These are phyloP conservation scores for Oryctolagus cuniculus DNA, from an alignment of 2,113 vertebrate species.

Conservation along the genomic window mOryCun1.1 NC_091441.1:60853501-60854000, in stretches of 20 bases:
- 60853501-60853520: no score
- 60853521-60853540: no score
- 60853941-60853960: conserved; percentile 4
- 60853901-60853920: not conserved
- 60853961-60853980: not conserved
- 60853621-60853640: no score
- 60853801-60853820: not conserved
- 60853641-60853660: no score
- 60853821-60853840: not conserved
- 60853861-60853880: not conserved
- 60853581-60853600: no score
- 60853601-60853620: no score
- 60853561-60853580: no score
- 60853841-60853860: not conserved
- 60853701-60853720: not conserved
- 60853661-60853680: no score
- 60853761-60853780: not conserved
- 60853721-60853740: not conserved
- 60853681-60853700: not conserved
- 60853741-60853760: not conserved
- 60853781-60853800: not conserved
- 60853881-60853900: not conserved
- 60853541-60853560: no score
- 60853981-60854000: not conserved
- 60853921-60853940: not conserved